Evolutionary conservation across 2,888 invertebrate species (phyloP).

Genomic region (Erannis defoliaria): DNA sequence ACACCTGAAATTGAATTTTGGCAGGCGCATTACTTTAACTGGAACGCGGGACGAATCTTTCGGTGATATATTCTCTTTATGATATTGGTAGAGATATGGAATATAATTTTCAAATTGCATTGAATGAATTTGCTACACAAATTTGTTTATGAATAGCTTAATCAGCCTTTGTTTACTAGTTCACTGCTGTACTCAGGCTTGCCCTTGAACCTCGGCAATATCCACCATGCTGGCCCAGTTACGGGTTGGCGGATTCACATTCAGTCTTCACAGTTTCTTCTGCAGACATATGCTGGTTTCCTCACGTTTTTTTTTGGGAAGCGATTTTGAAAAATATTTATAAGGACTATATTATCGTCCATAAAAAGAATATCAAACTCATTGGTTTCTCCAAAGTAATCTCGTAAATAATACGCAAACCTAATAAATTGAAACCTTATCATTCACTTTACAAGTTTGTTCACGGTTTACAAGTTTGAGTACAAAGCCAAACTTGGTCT

Average conservation of each 20-base stretch:
- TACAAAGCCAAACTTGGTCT: conserved; percentile 5
- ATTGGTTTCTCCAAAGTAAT: neutral
- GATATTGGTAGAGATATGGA: conserved; percentile 40
- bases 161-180: no score
- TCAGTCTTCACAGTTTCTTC: no score
- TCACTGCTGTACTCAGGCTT: no score
- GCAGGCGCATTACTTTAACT: conserved; percentile 69
- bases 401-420: conserved; percentile 1
- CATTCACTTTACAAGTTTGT: conserved; percentile 22
- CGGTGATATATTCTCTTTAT: conserved; percentile 50
- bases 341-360: no score
- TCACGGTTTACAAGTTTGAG: conserved; percentile 9
- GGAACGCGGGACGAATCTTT: conserved; percentile 49
- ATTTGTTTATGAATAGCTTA: neutral
- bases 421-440: conserved; percentile 22
- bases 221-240: no score
- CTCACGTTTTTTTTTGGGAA: no score
- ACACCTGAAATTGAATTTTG: conserved; percentile 82
- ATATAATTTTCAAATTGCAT: conserved; percentile 19
- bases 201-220: no score
- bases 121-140: neutral
- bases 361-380: no score
- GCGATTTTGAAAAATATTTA: no score
- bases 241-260: no score
- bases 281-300: no score